Percentiles rank a stretch among this genome's conserved stretches.
Evolutionary conservation across 2,797 vertebrate genomes (phyloP).

Genomic region (Pteronotus mesoamericanus): DNA sequence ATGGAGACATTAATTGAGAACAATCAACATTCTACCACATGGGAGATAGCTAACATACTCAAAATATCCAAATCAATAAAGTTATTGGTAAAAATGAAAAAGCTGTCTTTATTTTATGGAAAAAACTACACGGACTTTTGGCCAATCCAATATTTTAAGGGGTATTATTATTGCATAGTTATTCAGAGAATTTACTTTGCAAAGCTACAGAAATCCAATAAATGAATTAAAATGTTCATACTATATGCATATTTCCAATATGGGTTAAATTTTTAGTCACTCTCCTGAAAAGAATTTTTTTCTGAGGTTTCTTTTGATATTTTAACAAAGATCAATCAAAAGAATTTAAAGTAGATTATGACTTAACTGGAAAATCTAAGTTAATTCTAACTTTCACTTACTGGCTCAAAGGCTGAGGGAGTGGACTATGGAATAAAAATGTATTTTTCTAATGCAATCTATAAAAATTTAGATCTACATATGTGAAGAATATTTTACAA

Average conservation of each 20-base stretch:
- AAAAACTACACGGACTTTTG: no score
- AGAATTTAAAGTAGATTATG: not conserved
- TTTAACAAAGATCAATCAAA: not conserved
- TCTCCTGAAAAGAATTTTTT: not conserved
- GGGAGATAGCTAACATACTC: no score
- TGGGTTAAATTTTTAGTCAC: not conserved
- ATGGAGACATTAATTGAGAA: no score
- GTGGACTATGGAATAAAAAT: slow-evolving; percentile 45
- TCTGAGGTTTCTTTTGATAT: slow-evolving; percentile 11
- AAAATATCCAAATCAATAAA: no score
- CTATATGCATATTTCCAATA: not conserved
- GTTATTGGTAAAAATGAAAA: no score
- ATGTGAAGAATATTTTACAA: not conserved
- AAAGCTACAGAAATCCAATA: not conserved
- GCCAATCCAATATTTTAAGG: not conserved
- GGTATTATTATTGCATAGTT: not conserved
- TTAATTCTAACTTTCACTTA: not conserved
- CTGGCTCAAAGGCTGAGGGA: not conserved
- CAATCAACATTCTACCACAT: no score
- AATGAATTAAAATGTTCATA: not conserved
- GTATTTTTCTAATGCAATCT: not conserved
- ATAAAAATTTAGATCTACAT: slow-evolving; percentile 32
- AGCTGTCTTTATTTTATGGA: no score
- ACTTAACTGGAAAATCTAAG: not conserved
- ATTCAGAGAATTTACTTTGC: not conserved